Percentiles rank a stretch among this genome's conserved stretches.
phyloP scores from a whole-genome alignment of 2,113 vertebrate genomes.

The Propithecus coquereli region DNA sequence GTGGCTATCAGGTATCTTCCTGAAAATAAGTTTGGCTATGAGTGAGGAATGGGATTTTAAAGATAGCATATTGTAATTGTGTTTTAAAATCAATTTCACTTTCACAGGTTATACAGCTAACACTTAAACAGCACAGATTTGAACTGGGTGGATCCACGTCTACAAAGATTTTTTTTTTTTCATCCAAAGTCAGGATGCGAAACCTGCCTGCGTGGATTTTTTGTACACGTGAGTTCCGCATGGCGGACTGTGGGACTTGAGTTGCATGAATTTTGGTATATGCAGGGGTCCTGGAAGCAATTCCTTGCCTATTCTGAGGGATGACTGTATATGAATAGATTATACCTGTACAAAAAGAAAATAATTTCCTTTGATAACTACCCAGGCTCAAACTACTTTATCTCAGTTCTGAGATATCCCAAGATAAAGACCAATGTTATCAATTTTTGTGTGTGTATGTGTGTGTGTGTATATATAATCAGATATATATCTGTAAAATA shows the following conservation, averaged over 20 bases:
- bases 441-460: background rate
- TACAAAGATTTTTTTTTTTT: no score
- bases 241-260: no score
- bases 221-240: no score
- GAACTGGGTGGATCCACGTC: no score
- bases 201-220: no score
- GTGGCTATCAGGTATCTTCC: background rate
- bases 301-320: no score
- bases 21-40: background rate
- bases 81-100: background rate
- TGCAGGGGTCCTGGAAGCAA: no score
- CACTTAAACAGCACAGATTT: no score
- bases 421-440: background rate
- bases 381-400: background rate
- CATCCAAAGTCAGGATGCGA: no score
- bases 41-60: background rate
- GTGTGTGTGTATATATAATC: no score
- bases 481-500: background rate
- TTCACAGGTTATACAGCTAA: background rate
- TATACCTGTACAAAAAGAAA: background rate
- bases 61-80: background rate
- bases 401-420: background rate
- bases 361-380: background rate
- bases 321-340: background rate
- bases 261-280: no score